Evolutionary conservation across 2,888 invertebrate species (phyloP), one percentile per base, ranked within the genome.

Genomic region (Plagodis dolabraria): DNA sequence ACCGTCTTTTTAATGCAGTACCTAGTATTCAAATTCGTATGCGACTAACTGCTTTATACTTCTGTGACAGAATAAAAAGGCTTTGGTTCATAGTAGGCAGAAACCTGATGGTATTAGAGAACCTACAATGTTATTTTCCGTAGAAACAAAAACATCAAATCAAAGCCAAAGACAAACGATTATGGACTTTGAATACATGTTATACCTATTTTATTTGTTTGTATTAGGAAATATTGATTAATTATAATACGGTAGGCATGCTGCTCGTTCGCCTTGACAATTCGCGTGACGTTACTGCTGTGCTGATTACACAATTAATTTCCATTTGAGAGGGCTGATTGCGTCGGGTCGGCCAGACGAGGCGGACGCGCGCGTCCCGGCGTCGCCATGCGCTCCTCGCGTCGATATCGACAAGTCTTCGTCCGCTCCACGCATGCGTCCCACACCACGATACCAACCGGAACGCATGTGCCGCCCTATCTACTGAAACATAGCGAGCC

Each of bases 381-480:
- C 76, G 86, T 74, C 85, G 83, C 80, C 82, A 78, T 72, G 72
- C 52, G 47, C 51, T 71, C 71, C 57, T 63, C 62, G 57, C 60
- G 81, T 88, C 85, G 77, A 83, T 83, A 82, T 74, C 72, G 69
- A 68, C 71, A 70, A 56, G 71, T 61, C 60, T 59, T 57, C 68
- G 69, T 36, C 53, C 33, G 53, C 33, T 10, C 70, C 68, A 82
- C 88, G 89, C 89, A 86, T 85, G 89, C 89, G 89, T 77, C 65
- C 72, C 64, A 35, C 51, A 56, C 61, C 40, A 60, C 35, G 48
- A 53, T 47, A 69, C 69, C 70, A 69, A 55, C 56, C 63, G 63
- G 64, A 70, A 81, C 89, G 89, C 89, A 85, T 86, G 88, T 85
- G 86, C 82, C 71, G 68, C 67, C 67, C 70, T 71, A 67, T 22